Evolutionary conservation across 2,888 invertebrate genomes (phyloP), one percentile per base, ranked within the genome.

Genomic region (Drosophila aldrichi): DNA sequence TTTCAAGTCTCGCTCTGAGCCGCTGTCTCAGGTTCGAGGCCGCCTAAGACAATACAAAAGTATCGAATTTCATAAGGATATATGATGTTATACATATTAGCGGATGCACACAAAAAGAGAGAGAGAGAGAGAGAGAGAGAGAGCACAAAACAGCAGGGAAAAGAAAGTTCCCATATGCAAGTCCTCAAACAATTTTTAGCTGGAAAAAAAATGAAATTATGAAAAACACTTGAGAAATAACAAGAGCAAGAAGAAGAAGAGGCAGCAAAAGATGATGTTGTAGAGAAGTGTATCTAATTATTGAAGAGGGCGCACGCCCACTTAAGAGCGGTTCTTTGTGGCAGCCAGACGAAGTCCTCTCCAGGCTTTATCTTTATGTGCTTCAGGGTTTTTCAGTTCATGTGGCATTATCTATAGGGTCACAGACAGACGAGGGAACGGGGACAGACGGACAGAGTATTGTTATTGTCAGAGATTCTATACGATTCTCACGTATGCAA

Each of bases 21-120:
- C 32, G 7, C 49, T 20, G 52, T 56, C 76, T 65, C 43, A 59
- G 61, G 60, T 61, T 64, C 77, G 57, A 60, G 56, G 18, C 55
- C 73, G 70, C 71, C 71, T 77, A 72, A 74, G 54, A 77, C 81
- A 73, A 78, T 81, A 52, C 52, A 54, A 82, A 74, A 81, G 76
- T 86, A 81, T 86, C 88, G 25, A 72, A 76, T 86, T 74, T 86
- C 86, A 86, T 89, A 86, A 81, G 86, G 86, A 89, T 75, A 77
- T 74, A 29, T 60, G 58, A 51, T 38, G 54, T 38, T 49, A 36
- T 52, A 36, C 36, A 54, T 38, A 52, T 54, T 55, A 43, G 40
- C 77, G 74, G 74, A 76, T 74, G 74, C 74, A 46, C 40, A 20
- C 43, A 66, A 22, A 44, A 48, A 52, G 6, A 25, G 16, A 52